These are phyloP conservation scores for Pygmarrhopalites habei DNA, from an alignment of 1,140 invertebrate genomes.

Conservation along the genomic window DNA sequence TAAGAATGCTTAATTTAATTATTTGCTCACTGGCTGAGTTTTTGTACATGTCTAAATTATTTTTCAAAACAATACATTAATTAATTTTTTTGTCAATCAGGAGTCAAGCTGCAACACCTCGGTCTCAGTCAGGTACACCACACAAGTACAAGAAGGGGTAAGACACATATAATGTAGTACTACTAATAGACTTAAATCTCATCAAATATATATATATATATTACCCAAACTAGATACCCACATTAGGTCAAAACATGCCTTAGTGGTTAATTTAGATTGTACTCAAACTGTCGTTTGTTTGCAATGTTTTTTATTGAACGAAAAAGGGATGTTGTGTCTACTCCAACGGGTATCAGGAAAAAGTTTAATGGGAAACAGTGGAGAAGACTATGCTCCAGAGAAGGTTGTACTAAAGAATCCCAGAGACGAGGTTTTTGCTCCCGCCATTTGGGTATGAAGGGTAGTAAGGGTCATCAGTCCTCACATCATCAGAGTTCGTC, in stretches of 20 bases:
- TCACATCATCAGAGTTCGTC: slow-evolving; percentile 45
- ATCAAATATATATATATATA: too few relatives aligned
- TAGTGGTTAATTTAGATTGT: too few relatives aligned
- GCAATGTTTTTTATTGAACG: too few relatives aligned
- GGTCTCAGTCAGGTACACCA: slow-evolving; percentile 84
- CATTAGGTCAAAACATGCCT: too few relatives aligned
- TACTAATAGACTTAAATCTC: too few relatives aligned
- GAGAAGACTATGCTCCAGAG: slow-evolving; percentile 88
- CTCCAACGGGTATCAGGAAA: slow-evolving; percentile 91
- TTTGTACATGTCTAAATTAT: too few relatives aligned
- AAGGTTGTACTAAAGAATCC: slow-evolving; percentile 95
- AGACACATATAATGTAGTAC: too few relatives aligned
- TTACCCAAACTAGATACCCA: too few relatives aligned
- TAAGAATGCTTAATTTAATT: too few relatives aligned
- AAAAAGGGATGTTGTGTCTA: slow-evolving; percentile 92
- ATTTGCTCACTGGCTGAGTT: too few relatives aligned
- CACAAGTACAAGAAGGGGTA: slow-evolving; percentile 98
- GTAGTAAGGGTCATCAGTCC: slow-evolving; percentile 53
- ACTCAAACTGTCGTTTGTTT: too few relatives aligned
- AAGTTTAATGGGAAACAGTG: slow-evolving; percentile 99
- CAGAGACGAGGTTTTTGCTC: slow-evolving; percentile 94
- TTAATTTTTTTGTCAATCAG: too few relatives aligned
- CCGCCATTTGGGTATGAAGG: slow-evolving; percentile 82
- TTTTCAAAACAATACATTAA: not conserved
- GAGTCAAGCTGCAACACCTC: slow-evolving; percentile 42